Base-by-base conservation (phyloP, 2,797 vertebrate genomes). In the Enteromius unitaeniatus region DNA sequence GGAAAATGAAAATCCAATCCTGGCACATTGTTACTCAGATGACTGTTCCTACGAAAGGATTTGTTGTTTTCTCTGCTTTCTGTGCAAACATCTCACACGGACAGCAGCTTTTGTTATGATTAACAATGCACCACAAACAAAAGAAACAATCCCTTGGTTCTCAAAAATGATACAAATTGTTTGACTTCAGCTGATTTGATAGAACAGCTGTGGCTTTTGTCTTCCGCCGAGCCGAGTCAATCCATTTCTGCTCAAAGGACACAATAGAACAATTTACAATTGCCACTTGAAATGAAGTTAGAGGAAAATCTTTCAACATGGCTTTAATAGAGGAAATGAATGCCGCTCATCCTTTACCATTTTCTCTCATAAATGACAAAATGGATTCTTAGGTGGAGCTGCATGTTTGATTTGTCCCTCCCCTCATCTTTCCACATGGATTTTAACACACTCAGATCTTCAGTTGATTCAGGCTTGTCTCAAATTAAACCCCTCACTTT, bases 141-240 rank as follows among this genome's bases (percentile, higher is more conserved):
- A 68, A 83, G 81, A 83, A 83, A 31, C 60, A 47, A 79, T 74
- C 49, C 42, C 42, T 67, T n/a, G 34, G 37, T 51, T 83, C 77
- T 74, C 60, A 60, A 53, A 47, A 64, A 68, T 74, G 81, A 78
- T 76, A 86, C 51, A 65, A 79, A 80, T 70, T 70, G 64, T 86
- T 75, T 83, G 81, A 83, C 40, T 83, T 75, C 76, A 49, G 79
- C 60, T 55, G 67, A 83, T 74, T 65, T 74, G 26, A 68, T 42
- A 51, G 69, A 83, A 73, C 75, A 74, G 69, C 67, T 83, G 81
- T 19, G 55, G 40, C 85, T 80, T 84, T 84, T 84, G 78, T 84
- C 77, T 84, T 79, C 47, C 3, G 31, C 69, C 6, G 6, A 83
- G 82, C 23, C 0, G 49, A 84, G 31, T 42, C 26, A 55, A 80